Conservation (phyloP, 1,140 invertebrate genomes). For the Drosophila ercepeae region DNA sequence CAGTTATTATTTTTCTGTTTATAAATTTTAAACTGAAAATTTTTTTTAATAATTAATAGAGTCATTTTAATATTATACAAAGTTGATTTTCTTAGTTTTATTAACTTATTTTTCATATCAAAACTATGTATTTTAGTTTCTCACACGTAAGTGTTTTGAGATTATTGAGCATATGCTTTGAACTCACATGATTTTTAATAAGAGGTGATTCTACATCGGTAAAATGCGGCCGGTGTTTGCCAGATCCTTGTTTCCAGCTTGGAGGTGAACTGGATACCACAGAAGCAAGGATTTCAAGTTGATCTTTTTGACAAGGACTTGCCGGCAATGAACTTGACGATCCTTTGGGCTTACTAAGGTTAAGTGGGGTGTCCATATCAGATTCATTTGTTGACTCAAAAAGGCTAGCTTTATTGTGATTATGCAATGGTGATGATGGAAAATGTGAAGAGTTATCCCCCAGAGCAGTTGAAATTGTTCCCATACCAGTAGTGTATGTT, state of each 20-base stretch:
- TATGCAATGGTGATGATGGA: conserved; percentile 34
- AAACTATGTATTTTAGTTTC: no score
- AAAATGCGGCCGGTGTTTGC: conserved; percentile 31
- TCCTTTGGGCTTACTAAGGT: conserved; percentile 93
- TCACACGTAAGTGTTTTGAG: no score
- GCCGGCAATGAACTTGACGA: conserved; percentile 76
- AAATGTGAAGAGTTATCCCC: conserved; percentile 30
- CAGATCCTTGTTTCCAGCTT: conserved; percentile 65
- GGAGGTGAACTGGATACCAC: conserved; percentile 76
- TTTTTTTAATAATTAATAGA: no score
- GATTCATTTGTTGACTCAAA: conserved; percentile 56
- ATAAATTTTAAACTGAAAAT: no score
- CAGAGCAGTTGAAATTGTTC: background rate
- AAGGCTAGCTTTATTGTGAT: conserved; percentile 51
- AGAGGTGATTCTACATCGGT: conserved; percentile 51
- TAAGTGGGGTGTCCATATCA: conserved; percentile 91
- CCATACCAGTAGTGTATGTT: background rate
- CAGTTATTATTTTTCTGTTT: no score
- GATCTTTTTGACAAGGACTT: conserved; percentile 25
- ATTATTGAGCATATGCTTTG: no score
- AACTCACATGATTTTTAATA: conserved; percentile 59
- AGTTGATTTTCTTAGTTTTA: no score
- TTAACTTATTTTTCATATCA: no score
- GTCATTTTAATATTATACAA: no score
- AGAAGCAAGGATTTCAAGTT: conserved; percentile 40